Evolutionary conservation across 2,797 vertebrate species (phyloP).

Genomic region (Pipistrellus nathusii): DNA sequence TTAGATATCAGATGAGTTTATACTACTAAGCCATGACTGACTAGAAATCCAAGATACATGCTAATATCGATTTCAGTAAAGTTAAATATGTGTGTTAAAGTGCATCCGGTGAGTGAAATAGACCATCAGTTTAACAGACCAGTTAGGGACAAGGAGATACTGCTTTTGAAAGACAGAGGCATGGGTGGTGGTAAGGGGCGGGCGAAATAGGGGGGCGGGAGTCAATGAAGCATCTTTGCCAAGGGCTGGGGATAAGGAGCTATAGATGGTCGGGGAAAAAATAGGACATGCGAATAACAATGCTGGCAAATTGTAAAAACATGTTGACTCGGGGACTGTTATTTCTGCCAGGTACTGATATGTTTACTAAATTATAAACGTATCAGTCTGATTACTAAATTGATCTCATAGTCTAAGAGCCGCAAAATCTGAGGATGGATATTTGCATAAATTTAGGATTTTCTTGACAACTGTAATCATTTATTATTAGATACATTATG

Average conservation of each 20-base stretch:
- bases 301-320: background rate
- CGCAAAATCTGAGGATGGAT: background rate
- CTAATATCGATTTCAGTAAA: background rate
- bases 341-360: background rate
- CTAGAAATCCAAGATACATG: background rate
- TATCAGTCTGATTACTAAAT: background rate
- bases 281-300: background rate
- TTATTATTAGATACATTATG: background rate
- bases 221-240: no score
- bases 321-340: background rate
- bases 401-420: background rate
- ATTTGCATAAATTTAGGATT: constrained; percentile 37
- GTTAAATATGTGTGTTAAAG: background rate
- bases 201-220: no score
- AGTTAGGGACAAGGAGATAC: background rate
- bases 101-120: constrained; percentile 28
- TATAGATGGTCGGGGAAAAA: background rate
- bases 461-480: background rate
- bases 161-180: background rate
- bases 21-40: background rate
- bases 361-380: background rate
- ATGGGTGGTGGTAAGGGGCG: no score
- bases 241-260: background rate
- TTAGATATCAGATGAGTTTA: constrained; percentile 45
- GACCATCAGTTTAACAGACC: background rate